phyloP scores from a whole-genome alignment of 2,113 vertebrate genomes.

The Beaufortia kweichowensis region DNA sequence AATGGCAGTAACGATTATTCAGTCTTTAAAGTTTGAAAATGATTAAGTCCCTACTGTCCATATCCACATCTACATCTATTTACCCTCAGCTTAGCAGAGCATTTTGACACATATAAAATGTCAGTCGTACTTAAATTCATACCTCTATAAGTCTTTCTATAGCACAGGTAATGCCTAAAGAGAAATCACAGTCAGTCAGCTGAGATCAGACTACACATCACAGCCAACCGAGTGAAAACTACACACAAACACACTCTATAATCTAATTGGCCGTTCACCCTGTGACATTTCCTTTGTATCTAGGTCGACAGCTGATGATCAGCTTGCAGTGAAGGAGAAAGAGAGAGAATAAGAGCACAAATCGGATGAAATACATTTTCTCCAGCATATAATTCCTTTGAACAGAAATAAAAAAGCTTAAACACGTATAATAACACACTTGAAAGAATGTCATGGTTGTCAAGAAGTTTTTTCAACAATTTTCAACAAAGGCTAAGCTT shows the following conservation, averaged over 20 bases:
- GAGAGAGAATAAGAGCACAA: slow-evolving; percentile 34
- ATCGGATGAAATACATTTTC: not conserved
- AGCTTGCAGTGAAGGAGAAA: not conserved
- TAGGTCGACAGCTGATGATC: slow-evolving; percentile 23
- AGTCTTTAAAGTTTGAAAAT: no score
- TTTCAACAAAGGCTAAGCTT: slow-evolving; percentile 9
- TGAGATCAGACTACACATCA: not conserved
- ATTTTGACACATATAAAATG: slow-evolving; percentile 3
- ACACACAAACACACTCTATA: slow-evolving; percentile 9
- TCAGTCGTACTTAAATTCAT: slow-evolving; percentile 13
- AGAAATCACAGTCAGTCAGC: not conserved
- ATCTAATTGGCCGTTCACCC: slow-evolving; percentile 24
- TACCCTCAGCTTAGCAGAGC: not conserved
- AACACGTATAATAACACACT: not conserved
- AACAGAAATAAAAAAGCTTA: slow-evolving; percentile 3
- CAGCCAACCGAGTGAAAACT: slow-evolving; percentile 8
- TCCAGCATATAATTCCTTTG: not conserved
- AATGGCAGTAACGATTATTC: not conserved
- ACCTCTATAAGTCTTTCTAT: not conserved
- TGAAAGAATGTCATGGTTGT: not conserved
- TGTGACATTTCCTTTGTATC: slow-evolving; percentile 22
- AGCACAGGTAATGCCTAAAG: not conserved
- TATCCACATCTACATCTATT: not conserved
- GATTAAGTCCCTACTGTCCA: not conserved
- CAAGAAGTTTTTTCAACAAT: slow-evolving; percentile 8